phyloP scores from a whole-genome alignment of 2,888 invertebrate genomes.

The Invenusta paracnida region DNA sequence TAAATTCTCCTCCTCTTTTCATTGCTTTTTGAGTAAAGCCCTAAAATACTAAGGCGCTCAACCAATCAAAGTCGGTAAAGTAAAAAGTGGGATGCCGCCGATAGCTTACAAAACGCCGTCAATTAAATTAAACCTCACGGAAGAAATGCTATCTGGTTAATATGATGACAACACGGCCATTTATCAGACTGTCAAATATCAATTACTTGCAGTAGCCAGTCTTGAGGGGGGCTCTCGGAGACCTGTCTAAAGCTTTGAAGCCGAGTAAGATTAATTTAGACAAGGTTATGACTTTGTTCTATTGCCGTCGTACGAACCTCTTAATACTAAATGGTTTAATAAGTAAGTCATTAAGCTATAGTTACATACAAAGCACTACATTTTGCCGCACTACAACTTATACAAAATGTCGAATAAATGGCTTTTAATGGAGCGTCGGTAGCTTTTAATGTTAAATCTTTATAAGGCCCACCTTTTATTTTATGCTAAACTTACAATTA shows the following conservation, averaged over 20 bases:
- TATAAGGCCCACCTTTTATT: neutral
- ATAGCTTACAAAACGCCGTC: neutral
- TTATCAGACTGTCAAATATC: conserved; percentile 1
- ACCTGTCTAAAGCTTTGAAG: neutral
- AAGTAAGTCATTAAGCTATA: too few relatives aligned
- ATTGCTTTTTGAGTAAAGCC: neutral
- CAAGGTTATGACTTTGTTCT: neutral
- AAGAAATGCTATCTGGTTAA: too few relatives aligned
- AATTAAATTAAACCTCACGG: too few relatives aligned
- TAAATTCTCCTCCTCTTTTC: neutral
- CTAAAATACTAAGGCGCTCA: too few relatives aligned
- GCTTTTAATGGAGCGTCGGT: neutral
- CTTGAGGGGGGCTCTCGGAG: neutral
- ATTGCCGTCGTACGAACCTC: too few relatives aligned
- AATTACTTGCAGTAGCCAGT: neutral
- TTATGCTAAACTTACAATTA: conserved; percentile 15
- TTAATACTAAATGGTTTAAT: too few relatives aligned
- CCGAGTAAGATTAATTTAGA: neutral
- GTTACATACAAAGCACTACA: too few relatives aligned
- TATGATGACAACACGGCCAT: neutral
- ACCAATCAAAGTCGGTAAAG: too few relatives aligned
- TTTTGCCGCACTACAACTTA: too few relatives aligned
- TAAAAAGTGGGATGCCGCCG: neutral
- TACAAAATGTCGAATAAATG: neutral
- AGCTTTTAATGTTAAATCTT: neutral